Conservation (phyloP, 1,140 invertebrate genomes). For the Dolichoris vasculosae region DNA sequence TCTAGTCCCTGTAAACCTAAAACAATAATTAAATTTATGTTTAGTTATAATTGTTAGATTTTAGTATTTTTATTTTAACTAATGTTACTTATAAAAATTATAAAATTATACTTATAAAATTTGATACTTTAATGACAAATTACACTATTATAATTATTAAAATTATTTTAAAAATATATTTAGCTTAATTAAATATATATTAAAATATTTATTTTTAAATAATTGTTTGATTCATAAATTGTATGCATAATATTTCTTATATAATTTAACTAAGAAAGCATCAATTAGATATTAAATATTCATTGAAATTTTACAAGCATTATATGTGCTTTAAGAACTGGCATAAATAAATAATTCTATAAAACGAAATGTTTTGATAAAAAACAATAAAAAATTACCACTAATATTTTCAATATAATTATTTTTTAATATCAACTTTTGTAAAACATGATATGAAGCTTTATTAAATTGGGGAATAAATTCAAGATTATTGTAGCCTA, state of each 20-base stretch:
- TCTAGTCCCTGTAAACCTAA: constrained; percentile 74
- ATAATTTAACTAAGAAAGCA: too few relatives aligned
- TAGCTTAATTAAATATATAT: too few relatives aligned
- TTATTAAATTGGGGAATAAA: constrained; percentile 75
- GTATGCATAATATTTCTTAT: too few relatives aligned
- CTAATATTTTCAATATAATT: constrained; percentile 75
- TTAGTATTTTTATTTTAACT: neutral
- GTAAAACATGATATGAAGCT: constrained; percentile 71
- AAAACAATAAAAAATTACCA: constrained; percentile 60
- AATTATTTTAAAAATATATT: too few relatives aligned
- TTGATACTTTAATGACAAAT: too few relatives aligned
- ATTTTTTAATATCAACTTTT: constrained; percentile 76
- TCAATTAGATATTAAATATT: too few relatives aligned
- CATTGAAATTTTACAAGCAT: too few relatives aligned
- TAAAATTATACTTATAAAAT: too few relatives aligned
- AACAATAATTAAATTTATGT: constrained; percentile 12
- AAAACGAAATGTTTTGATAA: neutral
- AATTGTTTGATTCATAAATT: too few relatives aligned
- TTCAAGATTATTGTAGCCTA: constrained; percentile 79
- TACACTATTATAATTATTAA: too few relatives aligned
- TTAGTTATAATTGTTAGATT: neutral
- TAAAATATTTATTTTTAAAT: too few relatives aligned
- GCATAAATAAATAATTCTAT: neutral
- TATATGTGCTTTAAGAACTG: neutral
- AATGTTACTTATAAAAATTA: too few relatives aligned